These are phyloP conservation scores for Magallana angulata DNA, from an alignment of 1,140 invertebrate species.

Conservation along the genomic window DNA sequence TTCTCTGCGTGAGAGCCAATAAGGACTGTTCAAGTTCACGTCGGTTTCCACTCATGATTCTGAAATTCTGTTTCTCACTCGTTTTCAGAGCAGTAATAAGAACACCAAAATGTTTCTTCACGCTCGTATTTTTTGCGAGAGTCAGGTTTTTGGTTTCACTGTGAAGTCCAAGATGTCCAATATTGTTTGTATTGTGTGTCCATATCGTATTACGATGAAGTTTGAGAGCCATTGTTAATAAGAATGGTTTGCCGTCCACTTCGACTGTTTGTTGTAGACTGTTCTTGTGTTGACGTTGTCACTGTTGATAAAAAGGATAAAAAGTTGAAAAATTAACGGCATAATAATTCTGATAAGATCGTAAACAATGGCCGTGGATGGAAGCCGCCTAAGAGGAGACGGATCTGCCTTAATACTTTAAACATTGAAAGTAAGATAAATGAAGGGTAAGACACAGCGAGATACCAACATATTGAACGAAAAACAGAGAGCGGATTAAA, in stretches of 20 bases:
- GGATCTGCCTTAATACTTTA: constrained; percentile 23
- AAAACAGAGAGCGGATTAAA: constrained; percentile 28
- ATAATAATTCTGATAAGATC: constrained; percentile 22
- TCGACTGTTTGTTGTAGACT: not conserved
- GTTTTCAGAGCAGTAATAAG: not conserved
- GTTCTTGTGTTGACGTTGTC: constrained; percentile 17
- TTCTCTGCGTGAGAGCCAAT: constrained; percentile 1
- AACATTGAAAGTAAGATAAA: constrained; percentile 23
- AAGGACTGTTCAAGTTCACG: not conserved
- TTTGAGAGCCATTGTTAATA: not conserved
- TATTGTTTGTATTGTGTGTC: constrained; percentile 22
- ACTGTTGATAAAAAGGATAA: constrained; percentile 30
- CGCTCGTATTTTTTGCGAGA: not conserved
- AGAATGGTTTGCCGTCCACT: not conserved
- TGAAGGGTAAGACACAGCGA: not conserved
- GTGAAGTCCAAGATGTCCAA: constrained; percentile 17
- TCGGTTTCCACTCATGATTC: constrained; percentile 9
- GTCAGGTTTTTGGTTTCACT: constrained; percentile 23
- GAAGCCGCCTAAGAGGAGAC: not conserved
- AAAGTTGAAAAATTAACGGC: constrained; percentile 20
- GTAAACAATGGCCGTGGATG: not conserved
- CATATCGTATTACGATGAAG: not conserved
- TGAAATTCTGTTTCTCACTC: constrained; percentile 19
- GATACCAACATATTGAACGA: constrained; percentile 19
- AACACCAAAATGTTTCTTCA: constrained; percentile 24